Evolutionary conservation across 2,113 vertebrate genomes (phyloP).

Genomic region (Campylomormyrus numenius): DNA sequence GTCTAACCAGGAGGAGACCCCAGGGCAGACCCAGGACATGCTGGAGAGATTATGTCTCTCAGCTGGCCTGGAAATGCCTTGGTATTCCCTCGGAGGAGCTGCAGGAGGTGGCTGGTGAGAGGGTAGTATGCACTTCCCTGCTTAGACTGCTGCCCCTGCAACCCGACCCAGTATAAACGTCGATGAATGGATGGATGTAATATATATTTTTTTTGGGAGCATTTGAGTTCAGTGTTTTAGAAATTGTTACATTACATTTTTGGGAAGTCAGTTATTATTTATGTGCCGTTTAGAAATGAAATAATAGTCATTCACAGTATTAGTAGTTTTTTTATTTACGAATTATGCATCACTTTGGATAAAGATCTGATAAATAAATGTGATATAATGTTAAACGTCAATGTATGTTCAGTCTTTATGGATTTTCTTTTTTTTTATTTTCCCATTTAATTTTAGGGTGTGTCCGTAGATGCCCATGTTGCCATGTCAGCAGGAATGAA

Average conservation of each 20-base stretch:
- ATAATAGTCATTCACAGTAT: not conserved
- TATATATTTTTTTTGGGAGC: not conserved
- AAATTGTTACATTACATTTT: not conserved
- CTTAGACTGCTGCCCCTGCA: too few relatives aligned
- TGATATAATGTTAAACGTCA: not conserved
- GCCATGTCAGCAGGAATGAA: constrained; percentile 79
- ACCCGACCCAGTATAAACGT: too few relatives aligned
- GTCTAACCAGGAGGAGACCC: too few relatives aligned
- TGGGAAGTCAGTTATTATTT: not conserved
- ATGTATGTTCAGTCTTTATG: not conserved
- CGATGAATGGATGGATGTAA: too few relatives aligned
- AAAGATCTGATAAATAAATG: not conserved
- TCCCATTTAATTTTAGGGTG: constrained; percentile 65
- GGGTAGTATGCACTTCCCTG: too few relatives aligned
- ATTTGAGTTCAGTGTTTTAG: not conserved
- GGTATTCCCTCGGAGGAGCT: too few relatives aligned
- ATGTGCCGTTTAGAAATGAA: not conserved
- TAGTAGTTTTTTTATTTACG: not conserved
- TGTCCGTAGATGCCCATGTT: constrained; percentile 84
- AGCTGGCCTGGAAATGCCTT: too few relatives aligned
- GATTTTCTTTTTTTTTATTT: not conserved
- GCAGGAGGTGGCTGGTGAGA: too few relatives aligned
- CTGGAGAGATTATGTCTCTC: too few relatives aligned
- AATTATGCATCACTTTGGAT: not conserved
- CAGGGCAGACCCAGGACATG: too few relatives aligned